Percentiles rank a stretch among this genome's conserved stretches.
Evolutionary conservation across 2,797 vertebrate genomes (phyloP).

Genomic region (Amphiprion clarkii): DNA sequence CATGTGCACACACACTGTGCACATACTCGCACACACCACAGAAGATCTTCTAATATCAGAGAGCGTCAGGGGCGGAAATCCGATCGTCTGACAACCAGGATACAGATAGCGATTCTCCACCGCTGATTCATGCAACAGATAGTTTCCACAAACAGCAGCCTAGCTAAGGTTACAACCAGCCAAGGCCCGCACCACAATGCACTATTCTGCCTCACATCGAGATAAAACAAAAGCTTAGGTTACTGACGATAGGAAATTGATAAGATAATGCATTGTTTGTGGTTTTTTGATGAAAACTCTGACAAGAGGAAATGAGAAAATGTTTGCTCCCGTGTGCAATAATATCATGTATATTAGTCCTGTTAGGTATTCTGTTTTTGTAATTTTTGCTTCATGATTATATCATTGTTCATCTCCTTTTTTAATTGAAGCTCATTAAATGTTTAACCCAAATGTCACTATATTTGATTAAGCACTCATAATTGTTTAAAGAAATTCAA

Average conservation of each 20-base stretch:
- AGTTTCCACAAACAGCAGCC: constrained; percentile 77
- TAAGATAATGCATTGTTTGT: constrained; percentile 67
- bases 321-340: constrained; percentile 59
- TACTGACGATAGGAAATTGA: constrained; percentile 71
- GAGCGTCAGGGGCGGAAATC: constrained; percentile 78
- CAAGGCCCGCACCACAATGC: constrained; percentile 21
- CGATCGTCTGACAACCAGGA: constrained; percentile 81
- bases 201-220: constrained; percentile 52
- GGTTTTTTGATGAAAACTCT: constrained; percentile 69
- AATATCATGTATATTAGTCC: constrained; percentile 52
- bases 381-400: constrained; percentile 58
- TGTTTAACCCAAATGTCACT: constrained; percentile 76
- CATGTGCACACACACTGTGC: constrained; percentile 22
- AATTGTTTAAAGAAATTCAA: constrained; percentile 71
- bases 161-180: constrained; percentile 74
- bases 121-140: constrained; percentile 79
- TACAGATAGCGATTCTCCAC: constrained; percentile 81
- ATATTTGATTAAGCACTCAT: constrained; percentile 64
- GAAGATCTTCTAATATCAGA: constrained; percentile 83
- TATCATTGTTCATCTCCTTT: constrained; percentile 66
- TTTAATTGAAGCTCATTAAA: constrained; percentile 77
- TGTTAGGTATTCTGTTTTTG: constrained; percentile 55
- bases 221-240: constrained; percentile 81
- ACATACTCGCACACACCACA: constrained; percentile 42
- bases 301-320: constrained; percentile 80